These are phyloP conservation scores for Nebria brevicollis DNA, from an alignment of 2,888 invertebrate genomes.

Conservation along the genomic window DNA sequence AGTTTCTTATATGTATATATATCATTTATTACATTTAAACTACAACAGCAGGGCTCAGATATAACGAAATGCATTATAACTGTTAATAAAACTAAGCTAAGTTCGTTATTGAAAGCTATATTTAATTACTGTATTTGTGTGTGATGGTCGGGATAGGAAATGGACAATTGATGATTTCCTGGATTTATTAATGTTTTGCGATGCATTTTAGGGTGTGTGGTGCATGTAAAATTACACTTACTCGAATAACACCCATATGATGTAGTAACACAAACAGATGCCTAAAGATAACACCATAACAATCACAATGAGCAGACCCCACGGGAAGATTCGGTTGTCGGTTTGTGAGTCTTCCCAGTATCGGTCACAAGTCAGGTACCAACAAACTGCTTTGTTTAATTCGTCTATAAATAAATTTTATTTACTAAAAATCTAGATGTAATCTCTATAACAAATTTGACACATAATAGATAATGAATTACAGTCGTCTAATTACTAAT, in stretches of 20 bases:
- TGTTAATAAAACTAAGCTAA: too few relatives aligned
- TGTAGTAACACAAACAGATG: constrained; percentile 89
- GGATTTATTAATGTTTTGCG: neutral
- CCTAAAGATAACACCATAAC: constrained; percentile 84
- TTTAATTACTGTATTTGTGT: too few relatives aligned
- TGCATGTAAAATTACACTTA: constrained; percentile 66
- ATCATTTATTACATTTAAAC: too few relatives aligned
- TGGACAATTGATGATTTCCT: too few relatives aligned
- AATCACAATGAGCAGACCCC: constrained; percentile 81
- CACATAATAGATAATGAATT: too few relatives aligned
- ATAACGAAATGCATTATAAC: too few relatives aligned
- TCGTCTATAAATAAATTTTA: constrained; percentile 71
- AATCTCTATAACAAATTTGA: neutral
- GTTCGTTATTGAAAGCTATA: too few relatives aligned
- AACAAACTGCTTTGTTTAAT: constrained; percentile 88
- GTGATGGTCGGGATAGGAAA: too few relatives aligned
- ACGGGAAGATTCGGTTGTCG: constrained; percentile 80
- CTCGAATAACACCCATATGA: constrained; percentile 94
- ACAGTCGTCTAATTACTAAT: too few relatives aligned
- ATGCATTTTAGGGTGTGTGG: neutral
- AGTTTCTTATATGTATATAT: neutral
- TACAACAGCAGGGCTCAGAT: too few relatives aligned
- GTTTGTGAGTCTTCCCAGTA: constrained; percentile 89
- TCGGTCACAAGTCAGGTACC: constrained; percentile 91
- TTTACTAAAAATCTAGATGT: neutral